phyloP scores from a whole-genome alignment of 2,888 invertebrate species.

The Drosophila tripunctata region DNA sequence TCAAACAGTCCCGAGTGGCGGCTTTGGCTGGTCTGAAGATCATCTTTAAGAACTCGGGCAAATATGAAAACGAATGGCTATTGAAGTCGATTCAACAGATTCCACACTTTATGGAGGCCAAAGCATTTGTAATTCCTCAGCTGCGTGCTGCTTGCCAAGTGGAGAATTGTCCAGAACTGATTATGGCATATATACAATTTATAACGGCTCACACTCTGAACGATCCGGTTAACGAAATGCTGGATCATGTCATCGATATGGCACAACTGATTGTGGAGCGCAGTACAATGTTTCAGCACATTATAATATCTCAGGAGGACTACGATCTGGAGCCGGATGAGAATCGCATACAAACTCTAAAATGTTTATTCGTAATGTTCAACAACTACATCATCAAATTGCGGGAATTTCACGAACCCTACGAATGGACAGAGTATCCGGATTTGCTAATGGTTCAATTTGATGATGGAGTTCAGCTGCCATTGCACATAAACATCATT shows the following conservation, averaged over 20 bases:
- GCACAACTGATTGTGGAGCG: constrained; percentile 96
- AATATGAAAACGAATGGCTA: constrained; percentile 86
- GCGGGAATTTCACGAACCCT: constrained; percentile 82
- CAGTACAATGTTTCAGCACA: constrained; percentile 92
- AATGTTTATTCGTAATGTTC: constrained; percentile 89
- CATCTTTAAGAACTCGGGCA: constrained; percentile 85
- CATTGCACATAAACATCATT: constrained; percentile 86
- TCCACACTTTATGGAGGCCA: constrained; percentile 90
- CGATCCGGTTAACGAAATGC: constrained; percentile 88
- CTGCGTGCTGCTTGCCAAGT: constrained; percentile 95
- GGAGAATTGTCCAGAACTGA: constrained; percentile 91
- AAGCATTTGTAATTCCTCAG: constrained; percentile 88
- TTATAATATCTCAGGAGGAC: constrained; percentile 86
- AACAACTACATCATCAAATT: constrained; percentile 90
- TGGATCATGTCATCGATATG: constrained; percentile 91
- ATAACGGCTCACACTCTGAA: constrained; percentile 90
- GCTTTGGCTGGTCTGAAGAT: constrained; percentile 90
- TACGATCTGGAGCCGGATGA: constrained; percentile 73
- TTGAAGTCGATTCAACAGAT: constrained; percentile 89
- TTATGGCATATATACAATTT: constrained; percentile 93
- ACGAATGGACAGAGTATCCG: constrained; percentile 84
- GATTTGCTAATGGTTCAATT: constrained; percentile 84
- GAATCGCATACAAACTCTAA: constrained; percentile 87
- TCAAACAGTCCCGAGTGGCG: constrained; percentile 90
- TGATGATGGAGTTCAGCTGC: constrained; percentile 83